Percentiles rank a stretch among this genome's conserved stretches.
These are phyloP conservation scores for Drosophila rubida DNA, from an alignment of 2,888 invertebrate species.

Conservation along the genomic window DNA sequence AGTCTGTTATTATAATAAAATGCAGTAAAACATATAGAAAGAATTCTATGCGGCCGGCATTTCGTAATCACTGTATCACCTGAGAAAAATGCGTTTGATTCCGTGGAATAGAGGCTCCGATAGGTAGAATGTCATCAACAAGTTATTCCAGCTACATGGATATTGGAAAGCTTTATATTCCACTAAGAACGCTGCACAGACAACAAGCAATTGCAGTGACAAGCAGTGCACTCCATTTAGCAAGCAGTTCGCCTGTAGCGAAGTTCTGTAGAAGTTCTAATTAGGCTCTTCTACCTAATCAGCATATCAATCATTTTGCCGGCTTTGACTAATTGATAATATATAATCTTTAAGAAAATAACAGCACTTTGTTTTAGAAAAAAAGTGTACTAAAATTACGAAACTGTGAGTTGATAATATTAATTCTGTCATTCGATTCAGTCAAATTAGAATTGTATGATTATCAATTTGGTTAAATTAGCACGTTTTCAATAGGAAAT, in stretches of 20 bases:
- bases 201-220: neutral
- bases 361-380: neutral
- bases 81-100: neutral
- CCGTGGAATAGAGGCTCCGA: neutral
- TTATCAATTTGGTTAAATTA: neutral
- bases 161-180: conserved; percentile 15
- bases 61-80: conserved; percentile 25
- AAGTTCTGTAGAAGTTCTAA: too few species aligned
- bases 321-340: neutral
- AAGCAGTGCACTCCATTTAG: neutral
- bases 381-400: too few species aligned
- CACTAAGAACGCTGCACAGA: conserved; percentile 1
- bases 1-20: neutral
- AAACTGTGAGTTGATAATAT: too few species aligned
- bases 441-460: neutral
- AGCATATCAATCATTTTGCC: neutral
- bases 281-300: neutral
- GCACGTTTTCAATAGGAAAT: too few species aligned
- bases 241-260: neutral
- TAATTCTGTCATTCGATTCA: too few species aligned
- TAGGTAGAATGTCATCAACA: neutral
- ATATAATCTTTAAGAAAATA: neutral
- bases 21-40: neutral
- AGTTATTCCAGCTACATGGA: conserved; percentile 2
- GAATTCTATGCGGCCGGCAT: conserved; percentile 46